Conservation (phyloP, 2,888 invertebrate species). For the Epinotia demarniana region DNA sequence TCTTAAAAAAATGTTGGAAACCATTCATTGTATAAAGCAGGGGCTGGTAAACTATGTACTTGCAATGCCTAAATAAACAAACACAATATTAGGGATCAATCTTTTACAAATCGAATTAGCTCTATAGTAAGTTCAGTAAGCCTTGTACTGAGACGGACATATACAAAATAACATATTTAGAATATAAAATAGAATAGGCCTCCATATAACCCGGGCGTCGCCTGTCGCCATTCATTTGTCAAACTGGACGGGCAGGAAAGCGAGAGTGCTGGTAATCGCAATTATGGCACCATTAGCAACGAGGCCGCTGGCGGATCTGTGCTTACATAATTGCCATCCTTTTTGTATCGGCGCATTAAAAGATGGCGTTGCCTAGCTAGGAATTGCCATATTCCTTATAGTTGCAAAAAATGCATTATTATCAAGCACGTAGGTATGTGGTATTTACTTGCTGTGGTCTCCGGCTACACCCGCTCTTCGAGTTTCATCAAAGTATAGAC, state of each 20-base stretch:
- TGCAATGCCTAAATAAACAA: not conserved
- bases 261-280: constrained; percentile 36
- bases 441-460: too few species aligned
- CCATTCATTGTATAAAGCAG: not conserved
- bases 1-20: not conserved
- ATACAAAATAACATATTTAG: too few species aligned
- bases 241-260: constrained; percentile 27
- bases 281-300: constrained; percentile 30
- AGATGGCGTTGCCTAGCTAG: not conserved
- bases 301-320: constrained; percentile 18
- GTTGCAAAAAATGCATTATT: not conserved
- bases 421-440: not conserved
- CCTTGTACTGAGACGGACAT: too few species aligned
- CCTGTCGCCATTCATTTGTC: constrained; percentile 27
- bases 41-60: not conserved
- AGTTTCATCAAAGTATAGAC: too few species aligned
- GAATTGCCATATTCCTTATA: not conserved
- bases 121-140: too few species aligned
- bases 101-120: too few species aligned
- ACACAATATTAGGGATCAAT: too few species aligned
- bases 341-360: constrained; percentile 23
- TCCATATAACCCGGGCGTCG: not conserved
- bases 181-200: not conserved
- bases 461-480: too few species aligned
- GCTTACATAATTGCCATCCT: constrained; percentile 30